Conservation (phyloP, 2,888 invertebrate species). For the Philereme vetulata region DNA sequence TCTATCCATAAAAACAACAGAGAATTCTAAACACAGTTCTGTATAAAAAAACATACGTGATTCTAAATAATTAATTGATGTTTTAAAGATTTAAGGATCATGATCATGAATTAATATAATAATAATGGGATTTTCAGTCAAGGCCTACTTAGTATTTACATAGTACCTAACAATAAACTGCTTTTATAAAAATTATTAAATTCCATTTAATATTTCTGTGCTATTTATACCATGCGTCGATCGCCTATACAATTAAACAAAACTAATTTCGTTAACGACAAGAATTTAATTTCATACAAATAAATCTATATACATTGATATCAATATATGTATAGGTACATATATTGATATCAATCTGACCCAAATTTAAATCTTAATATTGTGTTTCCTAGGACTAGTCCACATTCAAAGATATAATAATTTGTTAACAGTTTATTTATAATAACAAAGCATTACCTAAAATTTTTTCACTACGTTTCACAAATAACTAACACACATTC, state of each 20-base stretch:
- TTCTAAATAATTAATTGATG: no score
- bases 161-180: no score
- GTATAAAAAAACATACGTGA: no score
- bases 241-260: neutral
- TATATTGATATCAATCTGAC: slow-evolving; percentile 11
- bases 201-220: no score
- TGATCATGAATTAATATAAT: no score
- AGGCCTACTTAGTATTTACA: no score
- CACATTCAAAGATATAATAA: slow-evolving; percentile 31
- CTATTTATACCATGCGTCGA: neutral
- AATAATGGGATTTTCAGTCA: no score
- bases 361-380: neutral
- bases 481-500: slow-evolving; percentile 49
- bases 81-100: no score
- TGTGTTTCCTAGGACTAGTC: slow-evolving; percentile 19
- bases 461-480: slow-evolving; percentile 53
- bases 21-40: no score
- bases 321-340: no score
- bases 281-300: slow-evolving; percentile 24
- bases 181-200: no score
- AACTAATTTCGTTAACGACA: slow-evolving; percentile 15
- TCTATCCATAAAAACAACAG: no score
- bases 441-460: slow-evolving; percentile 73
- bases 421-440: slow-evolving; percentile 61
- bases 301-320: slow-evolving; percentile 26